Percentiles rank a stretch among this genome's conserved stretches.
Evolutionary conservation across 2,888 invertebrate genomes (phyloP).

Genomic region (Orthonychiurus folsomi): DNA sequence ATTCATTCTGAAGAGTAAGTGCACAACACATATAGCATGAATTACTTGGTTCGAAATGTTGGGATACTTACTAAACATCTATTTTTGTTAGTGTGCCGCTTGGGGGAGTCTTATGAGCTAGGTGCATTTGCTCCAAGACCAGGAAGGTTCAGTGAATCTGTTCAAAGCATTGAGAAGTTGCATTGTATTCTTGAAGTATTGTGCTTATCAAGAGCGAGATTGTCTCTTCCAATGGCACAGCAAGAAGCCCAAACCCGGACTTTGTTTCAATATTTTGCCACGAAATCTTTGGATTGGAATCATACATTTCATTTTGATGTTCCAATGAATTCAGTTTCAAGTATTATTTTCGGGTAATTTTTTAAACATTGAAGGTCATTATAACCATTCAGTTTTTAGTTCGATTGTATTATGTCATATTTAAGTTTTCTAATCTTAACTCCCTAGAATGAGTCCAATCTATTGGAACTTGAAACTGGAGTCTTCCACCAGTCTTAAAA

Average conservation of each 20-base stretch:
- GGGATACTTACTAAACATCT: neutral
- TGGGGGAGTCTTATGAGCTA: constrained; percentile 28
- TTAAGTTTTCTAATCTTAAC: constrained; percentile 5
- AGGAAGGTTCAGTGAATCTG: constrained; percentile 17
- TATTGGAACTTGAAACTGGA: constrained; percentile 30
- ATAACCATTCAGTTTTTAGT: neutral
- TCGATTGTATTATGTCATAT: neutral
- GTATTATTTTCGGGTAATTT: constrained; percentile 16
- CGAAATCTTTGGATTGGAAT: constrained; percentile 25
- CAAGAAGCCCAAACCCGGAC: constrained; percentile 29
- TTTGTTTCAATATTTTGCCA: constrained; percentile 24
- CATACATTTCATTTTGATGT: constrained; percentile 33
- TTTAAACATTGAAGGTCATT: neutral
- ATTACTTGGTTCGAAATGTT: neutral
- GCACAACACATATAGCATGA: no score
- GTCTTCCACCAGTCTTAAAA: constrained; percentile 15
- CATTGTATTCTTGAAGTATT: constrained; percentile 36
- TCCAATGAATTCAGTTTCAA: constrained; percentile 18
- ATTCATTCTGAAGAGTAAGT: constrained; percentile 34
- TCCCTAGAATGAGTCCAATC: constrained; percentile 23
- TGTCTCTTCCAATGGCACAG: constrained; percentile 25
- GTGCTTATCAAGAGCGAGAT: constrained; percentile 28
- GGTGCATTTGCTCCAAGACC: constrained; percentile 22
- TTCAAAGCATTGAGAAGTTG: constrained; percentile 30
- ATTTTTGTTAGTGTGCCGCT: constrained; percentile 28